Conservation (phyloP, 2,888 invertebrate genomes). For the Caenorhabditis drosophilae region DNA sequence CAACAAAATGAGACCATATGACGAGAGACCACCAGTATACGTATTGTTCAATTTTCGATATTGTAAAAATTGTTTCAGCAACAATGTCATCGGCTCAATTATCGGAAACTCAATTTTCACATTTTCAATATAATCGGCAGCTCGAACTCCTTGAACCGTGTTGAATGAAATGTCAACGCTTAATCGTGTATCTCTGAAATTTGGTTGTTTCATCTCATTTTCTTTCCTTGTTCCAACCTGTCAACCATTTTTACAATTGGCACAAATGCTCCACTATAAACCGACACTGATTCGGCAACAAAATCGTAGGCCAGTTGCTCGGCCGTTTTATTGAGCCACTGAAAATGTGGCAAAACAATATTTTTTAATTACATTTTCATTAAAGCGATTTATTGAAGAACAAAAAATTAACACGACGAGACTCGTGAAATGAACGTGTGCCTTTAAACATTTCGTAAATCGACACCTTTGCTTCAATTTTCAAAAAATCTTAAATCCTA, state of each 20-base stretch:
- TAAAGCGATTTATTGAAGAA: not conserved
- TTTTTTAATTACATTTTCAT: not conserved
- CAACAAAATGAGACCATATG: slow-evolving; percentile 97
- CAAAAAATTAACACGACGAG: too few relatives aligned
- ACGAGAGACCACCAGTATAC: slow-evolving; percentile 98
- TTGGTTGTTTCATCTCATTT: not conserved
- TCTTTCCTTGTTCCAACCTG: not conserved
- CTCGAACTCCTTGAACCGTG: slow-evolving; percentile 95
- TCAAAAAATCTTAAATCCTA: too few relatives aligned
- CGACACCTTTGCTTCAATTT: too few relatives aligned
- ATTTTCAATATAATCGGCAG: slow-evolving; percentile 77
- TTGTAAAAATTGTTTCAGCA: slow-evolving; percentile 95
- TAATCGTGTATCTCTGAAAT: slow-evolving; percentile 78
- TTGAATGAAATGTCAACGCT: slow-evolving; percentile 98
- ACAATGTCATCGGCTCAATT: slow-evolving; percentile 90
- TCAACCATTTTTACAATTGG: slow-evolving; percentile 89
- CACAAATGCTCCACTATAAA: slow-evolving; percentile 95
- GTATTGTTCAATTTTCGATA: slow-evolving; percentile 98
- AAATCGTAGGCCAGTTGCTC: slow-evolving; percentile 16
- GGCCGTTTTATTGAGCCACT: slow-evolving; percentile 39
- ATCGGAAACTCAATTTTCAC: slow-evolving; percentile 77
- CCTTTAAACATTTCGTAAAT: too few relatives aligned
- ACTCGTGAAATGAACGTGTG: not conserved
- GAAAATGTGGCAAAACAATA: slow-evolving; percentile 14
- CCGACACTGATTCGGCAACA: slow-evolving; percentile 76